Evolutionary conservation across 2,888 invertebrate genomes (phyloP), one percentile per base, ranked within the genome.

Genomic region (Phlogophora meticulosa): DNA sequence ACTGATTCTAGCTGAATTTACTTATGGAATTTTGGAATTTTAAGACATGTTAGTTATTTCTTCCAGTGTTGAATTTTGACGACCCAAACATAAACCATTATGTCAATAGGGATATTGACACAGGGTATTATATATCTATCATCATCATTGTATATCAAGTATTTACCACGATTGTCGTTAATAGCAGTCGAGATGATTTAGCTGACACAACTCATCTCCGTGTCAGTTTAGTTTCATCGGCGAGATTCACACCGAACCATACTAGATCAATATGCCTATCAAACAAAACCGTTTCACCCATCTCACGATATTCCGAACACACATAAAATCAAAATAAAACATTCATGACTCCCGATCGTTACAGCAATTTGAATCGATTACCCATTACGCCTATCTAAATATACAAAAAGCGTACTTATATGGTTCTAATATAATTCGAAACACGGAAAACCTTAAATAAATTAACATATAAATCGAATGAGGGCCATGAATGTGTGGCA

Each of bases 401-500:
- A 77, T 69, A 75, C 69, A 59, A 78, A 72, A 76, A 75, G 52
- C 57, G 61, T 57, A 67, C 64, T 59, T 76, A 67, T 59, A 78
- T 36, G 69, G 45, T 61, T 48, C 46, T 76, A 64, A 80, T 76
- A 73, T 69, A 61, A 81, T 71, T 71, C 68, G 24, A 68, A 63
- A 65, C 63, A 74, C 61, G 71, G 66, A 72, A 68, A 71, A 69
- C 64, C 57, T 71, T 67, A 76, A 78, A 82, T 71, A 65, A 65
- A 82, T 82, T 82, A 74, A 72, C 82, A 82, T 82, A 82, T 82
- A 82, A 70, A 82, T 82, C 78, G 82, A 78, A 73, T 67, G 48
- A 62, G 42, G 51, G 46, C 52, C 53, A 56, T 75, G 51, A 72
- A 78, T 70, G 68, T 71, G 42, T 48, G 49, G 53, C n/a, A 68